A percentile compares a stretch with the other conserved stretches of the same genome.
These are phyloP conservation scores for Manis pentadactyla DNA, from an alignment of 2,797 vertebrate genomes.

Conservation along the genomic window DNA sequence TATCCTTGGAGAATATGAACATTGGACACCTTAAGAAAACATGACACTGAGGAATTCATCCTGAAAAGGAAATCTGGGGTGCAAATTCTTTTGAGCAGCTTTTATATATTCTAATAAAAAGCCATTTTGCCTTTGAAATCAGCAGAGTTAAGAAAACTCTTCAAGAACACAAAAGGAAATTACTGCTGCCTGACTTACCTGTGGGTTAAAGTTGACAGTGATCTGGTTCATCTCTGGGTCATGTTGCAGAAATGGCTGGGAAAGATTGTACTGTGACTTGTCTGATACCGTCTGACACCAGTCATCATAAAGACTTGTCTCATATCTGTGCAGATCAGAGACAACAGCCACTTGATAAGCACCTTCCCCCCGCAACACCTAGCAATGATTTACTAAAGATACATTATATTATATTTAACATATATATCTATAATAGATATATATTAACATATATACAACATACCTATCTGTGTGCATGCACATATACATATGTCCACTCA, in stretches of 20 bases:
- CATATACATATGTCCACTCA: no score
- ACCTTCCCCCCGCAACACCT: not conserved
- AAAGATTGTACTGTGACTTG: constrained; percentile 92
- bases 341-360: not conserved
- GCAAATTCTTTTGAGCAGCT: not conserved
- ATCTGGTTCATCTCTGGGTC: constrained; percentile 89
- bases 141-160: not conserved
- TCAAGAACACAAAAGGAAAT: not conserved
- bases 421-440: not conserved
- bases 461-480: not conserved
- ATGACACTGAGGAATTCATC: not conserved
- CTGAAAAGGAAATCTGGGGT: not conserved
- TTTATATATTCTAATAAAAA: not conserved
- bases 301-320: constrained; percentile 87
- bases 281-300: constrained; percentile 94
- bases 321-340: constrained; percentile 87
- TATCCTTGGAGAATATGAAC: not conserved
- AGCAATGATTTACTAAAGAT: not conserved
- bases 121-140: not conserved
- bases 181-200: constrained; percentile 86
- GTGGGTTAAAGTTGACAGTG: constrained; percentile 94
- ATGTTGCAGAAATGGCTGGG: constrained; percentile 89
- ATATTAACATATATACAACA: not conserved
- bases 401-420: no score
- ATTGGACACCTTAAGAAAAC: not conserved